Base-by-base conservation (phyloP, 1,140 invertebrate species). In the Rhopalosiphum maidis region DNA sequence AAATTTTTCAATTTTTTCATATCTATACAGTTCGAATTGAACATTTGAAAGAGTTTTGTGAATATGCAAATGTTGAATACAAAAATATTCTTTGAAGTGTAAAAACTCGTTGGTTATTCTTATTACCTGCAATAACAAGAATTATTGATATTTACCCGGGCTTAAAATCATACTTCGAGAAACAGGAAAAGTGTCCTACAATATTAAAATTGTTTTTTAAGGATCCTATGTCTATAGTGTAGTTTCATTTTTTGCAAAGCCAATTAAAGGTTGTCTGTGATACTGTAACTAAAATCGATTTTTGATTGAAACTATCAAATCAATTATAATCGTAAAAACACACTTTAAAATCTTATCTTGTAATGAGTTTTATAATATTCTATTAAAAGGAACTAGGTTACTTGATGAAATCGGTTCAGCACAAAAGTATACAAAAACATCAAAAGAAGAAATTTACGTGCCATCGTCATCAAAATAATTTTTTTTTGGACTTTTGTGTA, bases 341-440 rank as follows among this genome's bases (percentile, higher is more conserved):
- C 82, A 85, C 43, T 85, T 85, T 85, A 88, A 88, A 37, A 37
- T 1, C 37, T 37, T 37, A 37, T 37, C 46, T 54, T 51, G 87
- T 51, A 88, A 88, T 88, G 87, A 51, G 25, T 88, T 88, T 88
- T 54, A 88, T 87, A 48, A 87, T 48, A 25, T 87, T 87, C 23
- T 87, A 30, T 86, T 43, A 43, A 86, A 48, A 43, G 85, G 30
- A 86, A 86, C 41, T 86, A 87, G 43, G 11, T 48, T 87, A 48
- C 25, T 87, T 25, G 41, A 48, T 87, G 41, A 41, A 87, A 48
- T 87, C 22, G 46, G 43, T 88, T 88, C 86, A 88, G 46, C 86
- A 88, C 86, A 88, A 88, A 88, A 88, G 86, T 88, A 88, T 23
- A 48, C 86, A 88, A 88, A 88, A 88, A 48, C 9, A 46, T 43